Evolutionary conservation across 1,140 invertebrate genomes (phyloP), one percentile per base, ranked within the genome.

Genomic region (Drosophila pectinifera): DNA sequence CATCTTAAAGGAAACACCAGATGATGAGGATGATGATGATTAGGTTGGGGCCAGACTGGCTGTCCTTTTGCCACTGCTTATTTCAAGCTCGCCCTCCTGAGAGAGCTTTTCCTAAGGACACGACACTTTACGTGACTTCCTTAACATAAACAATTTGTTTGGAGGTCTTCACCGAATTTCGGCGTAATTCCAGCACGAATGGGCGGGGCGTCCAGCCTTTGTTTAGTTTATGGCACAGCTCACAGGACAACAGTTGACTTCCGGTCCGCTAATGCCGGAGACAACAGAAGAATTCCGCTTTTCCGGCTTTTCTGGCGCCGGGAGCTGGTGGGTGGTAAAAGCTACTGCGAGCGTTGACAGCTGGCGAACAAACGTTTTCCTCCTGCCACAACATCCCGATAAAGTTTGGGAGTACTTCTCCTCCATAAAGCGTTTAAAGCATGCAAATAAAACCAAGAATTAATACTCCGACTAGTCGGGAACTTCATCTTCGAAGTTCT

Each of bases 121-220:
- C 78, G 61, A 58, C 64, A 79, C 57, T 82, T 69, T 72, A 82
- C 78, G 83, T 86, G 78, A 85, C 73, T 86, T 86, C 69, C 73
- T 77, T 74, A 73, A 77, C 49, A 81, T 74, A 86, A 86, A 86
- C 78, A 85, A 78, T 86, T 85, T 75, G 68, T 67, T 69, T 86
- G 82, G 56, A 51, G 55, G 62, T 53, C 34, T 57, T 45, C n/a
- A 16, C 54, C 26, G 54, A 55, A 53, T 51, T 84, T 67, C 22
- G 68, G 55, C 31, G 72, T 58, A 39, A 31, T 42, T 42, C 28
- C 39, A 55, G 55, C 34, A 63, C 28, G 36, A 48, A 57, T 51
- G 54, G 57, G 36, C 49, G 61, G 51, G 14, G 45, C 28, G n/a
- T 45, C 39, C 64, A 34, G 76, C 58, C 61, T 64, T 78, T 88